These are phyloP conservation scores for Rhagium mordax DNA, from an alignment of 2,888 invertebrate genomes.

Conservation along the genomic window DNA sequence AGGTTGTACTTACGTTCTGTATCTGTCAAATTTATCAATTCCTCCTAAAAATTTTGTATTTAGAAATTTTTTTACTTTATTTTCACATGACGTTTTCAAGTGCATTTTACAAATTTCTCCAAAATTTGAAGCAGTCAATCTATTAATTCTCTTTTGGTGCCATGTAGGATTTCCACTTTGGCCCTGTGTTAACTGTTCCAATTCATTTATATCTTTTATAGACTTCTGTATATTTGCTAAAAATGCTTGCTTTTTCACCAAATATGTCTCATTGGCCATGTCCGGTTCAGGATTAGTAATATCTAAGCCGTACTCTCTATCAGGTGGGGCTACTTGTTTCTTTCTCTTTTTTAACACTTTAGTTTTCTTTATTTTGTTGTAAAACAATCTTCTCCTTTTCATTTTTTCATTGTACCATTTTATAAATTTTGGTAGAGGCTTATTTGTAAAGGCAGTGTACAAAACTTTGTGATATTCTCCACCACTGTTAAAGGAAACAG, in stretches of 20 bases:
- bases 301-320: conserved; percentile 38
- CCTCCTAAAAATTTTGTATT: neutral
- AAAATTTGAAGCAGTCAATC: conserved; percentile 1
- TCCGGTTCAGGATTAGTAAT: neutral
- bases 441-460: neutral
- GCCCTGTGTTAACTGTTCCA: conserved; percentile 28
- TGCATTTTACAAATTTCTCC: conserved; percentile 10
- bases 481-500: conserved; percentile 57
- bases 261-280: neutral
- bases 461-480: conserved; percentile 11
- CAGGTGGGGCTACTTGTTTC: conserved; percentile 24
- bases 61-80: neutral
- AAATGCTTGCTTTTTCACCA: conserved; percentile 17
- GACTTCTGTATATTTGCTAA: conserved; percentile 9
- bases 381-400: conserved; percentile 5
- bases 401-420: conserved; percentile 13
- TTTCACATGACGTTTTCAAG: neutral
- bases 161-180: conserved; percentile 5
- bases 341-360: neutral
- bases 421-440: too few relatives aligned
- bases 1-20: too few relatives aligned
- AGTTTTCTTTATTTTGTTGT: neutral
- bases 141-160: neutral
- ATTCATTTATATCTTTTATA: neutral
- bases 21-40: too few relatives aligned